These are phyloP conservation scores for Accipiter virgatus DNA, from an alignment of 2,113 vertebrate species.

Conservation along the genomic window DNA sequence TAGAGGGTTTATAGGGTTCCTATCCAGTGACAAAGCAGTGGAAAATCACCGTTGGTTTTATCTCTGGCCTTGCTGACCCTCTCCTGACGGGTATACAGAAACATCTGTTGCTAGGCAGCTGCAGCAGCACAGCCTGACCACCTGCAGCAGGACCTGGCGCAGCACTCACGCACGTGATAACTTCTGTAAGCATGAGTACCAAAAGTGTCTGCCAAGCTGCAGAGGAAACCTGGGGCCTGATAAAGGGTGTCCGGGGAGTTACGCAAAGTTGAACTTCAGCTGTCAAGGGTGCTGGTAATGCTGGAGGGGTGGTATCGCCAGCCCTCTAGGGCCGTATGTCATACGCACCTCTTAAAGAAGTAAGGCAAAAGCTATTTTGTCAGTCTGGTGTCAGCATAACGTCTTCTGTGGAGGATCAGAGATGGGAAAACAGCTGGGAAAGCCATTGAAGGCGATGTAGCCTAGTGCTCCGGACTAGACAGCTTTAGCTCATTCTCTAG, in stretches of 20 bases:
- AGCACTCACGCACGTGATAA: background rate
- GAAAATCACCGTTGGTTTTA: constrained; percentile 44
- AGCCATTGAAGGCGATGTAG: background rate
- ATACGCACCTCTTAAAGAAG: background rate
- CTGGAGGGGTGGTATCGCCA: accelerated
- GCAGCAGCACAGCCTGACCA: constrained; percentile 72
- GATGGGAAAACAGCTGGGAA: background rate
- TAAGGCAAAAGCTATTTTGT: background rate
- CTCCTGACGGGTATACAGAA: constrained; percentile 72
- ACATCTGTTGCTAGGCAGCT: constrained; percentile 78
- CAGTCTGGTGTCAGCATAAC: background rate
- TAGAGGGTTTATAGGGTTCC: background rate
- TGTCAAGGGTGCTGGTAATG: background rate
- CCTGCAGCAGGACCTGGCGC: constrained; percentile 60
- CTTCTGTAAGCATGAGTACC: background rate
- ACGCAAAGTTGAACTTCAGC: background rate
- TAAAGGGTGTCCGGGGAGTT: background rate
- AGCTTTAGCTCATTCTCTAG: background rate
- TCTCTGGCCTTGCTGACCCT: constrained; percentile 59
- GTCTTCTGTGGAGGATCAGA: background rate
- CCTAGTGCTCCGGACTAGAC: background rate
- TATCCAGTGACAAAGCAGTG: background rate
- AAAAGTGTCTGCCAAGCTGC: background rate
- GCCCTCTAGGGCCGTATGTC: background rate
- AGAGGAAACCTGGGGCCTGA: constrained; percentile 18